phyloP scores from a whole-genome alignment of 1,140 invertebrate genomes.

The Drosophila pandora region DNA sequence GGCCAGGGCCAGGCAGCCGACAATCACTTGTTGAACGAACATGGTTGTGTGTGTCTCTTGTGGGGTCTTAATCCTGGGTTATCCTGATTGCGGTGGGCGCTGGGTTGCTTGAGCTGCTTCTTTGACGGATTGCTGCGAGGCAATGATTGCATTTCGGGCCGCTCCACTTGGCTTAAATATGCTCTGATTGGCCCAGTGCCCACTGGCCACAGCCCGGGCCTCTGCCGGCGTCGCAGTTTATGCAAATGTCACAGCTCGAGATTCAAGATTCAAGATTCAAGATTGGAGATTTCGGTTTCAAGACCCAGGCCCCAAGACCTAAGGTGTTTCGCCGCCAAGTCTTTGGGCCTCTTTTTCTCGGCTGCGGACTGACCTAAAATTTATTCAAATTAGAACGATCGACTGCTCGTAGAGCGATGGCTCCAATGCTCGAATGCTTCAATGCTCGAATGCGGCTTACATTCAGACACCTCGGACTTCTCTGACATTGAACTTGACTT shows the following conservation, averaged over 20 bases:
- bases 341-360: constrained; percentile 27
- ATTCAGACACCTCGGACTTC: constrained; percentile 33
- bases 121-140: constrained; percentile 57
- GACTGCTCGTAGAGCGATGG: constrained; percentile 1
- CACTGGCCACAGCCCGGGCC: not conserved
- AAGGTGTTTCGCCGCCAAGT: not conserved
- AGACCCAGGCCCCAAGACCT: too few species aligned
- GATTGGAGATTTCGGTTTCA: not conserved
- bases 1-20: constrained; percentile 40
- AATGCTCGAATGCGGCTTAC: constrained; percentile 27
- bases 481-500: constrained; percentile 73
- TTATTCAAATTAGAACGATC: constrained; percentile 73
- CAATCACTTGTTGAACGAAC: constrained; percentile 28
- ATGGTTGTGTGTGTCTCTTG: not conserved
- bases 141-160: constrained; percentile 74
- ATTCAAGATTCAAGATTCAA: constrained; percentile 32
- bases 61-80: constrained; percentile 35
- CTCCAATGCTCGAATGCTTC: constrained; percentile 2
- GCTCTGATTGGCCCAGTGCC: constrained; percentile 31
- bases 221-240: constrained; percentile 64
- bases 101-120: constrained; percentile 7
- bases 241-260: constrained; percentile 48
- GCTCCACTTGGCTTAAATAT: constrained; percentile 79
- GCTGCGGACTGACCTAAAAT: constrained; percentile 64
- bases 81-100: constrained; percentile 1